Evolutionary conservation across 2,797 vertebrate species (phyloP), one percentile per base, ranked within the genome.

Genomic region (Hydrolagus colliei): DNA sequence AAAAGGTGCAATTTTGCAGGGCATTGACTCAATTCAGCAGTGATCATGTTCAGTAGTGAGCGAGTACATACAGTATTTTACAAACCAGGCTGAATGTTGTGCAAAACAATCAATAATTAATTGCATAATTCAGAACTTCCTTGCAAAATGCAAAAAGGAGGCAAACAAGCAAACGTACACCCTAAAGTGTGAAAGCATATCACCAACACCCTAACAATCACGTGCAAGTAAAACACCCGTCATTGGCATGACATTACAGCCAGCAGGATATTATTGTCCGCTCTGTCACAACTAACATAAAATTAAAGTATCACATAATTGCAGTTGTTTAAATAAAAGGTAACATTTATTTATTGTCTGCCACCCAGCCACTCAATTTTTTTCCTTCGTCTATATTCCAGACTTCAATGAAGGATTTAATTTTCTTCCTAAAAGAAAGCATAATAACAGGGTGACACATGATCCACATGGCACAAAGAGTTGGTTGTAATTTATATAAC

Each of bases 321-420:
- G 16, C n/a, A 84, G 41, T 84, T 68, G 41, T 41, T 82, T 18
- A 68, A 71, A 52, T 52, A 76, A 68, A 13, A 22, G 16, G 9
- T 32, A 52, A 84, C 35, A 84, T 84, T 59, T 84, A 84, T 16
- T 84, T 67, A 84, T 84, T 84, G 63, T 68, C 79, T 32, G 41
- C 20, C 32, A 84, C 16, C 79, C 79, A 84, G 79, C 71, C 32
- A 9, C 67, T 71, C n/a, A 84, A 67, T 41, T 84, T 67, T 71
- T 84, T 68, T n/a, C 75, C 72, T 86, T 77, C 71, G 22, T 74
- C 16, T 68, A 86, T 74, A 13, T n/a, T 86, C 85, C 85, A 86
- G 68, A 86, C 63, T 74, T 86, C 85, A 65, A n/a, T 72, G 75
- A 86, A 86, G 72, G 65, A 77, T 77, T 86, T 86, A 35, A 86